A percentile compares a stretch with the other conserved stretches of the same genome.
Evolutionary conservation across 2,888 invertebrate genomes (phyloP).

Genomic region (Helicoverpa assulta): DNA sequence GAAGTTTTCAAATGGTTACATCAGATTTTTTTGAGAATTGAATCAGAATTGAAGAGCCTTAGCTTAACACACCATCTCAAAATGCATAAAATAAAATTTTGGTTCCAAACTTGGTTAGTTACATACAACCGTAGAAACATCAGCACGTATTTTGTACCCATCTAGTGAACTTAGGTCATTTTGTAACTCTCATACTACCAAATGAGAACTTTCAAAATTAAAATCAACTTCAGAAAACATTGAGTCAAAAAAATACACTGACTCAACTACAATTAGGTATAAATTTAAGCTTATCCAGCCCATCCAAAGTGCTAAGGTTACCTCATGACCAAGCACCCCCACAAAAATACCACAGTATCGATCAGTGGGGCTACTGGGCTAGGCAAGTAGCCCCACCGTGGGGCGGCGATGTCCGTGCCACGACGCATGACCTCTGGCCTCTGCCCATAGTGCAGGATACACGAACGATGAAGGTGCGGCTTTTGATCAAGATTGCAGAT

Average conservation of each 20-base stretch:
- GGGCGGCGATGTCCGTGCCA: constrained; percentile 88
- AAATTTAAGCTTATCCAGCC: neutral
- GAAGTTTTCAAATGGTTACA: neutral
- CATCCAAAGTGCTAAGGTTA: constrained; percentile 26
- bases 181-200: neutral
- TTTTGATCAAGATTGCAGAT: constrained; percentile 26
- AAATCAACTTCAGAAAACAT: too few relatives aligned
- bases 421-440: constrained; percentile 85
- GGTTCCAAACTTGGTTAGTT: too few relatives aligned
- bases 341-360: constrained; percentile 60
- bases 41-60: neutral
- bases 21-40: neutral
- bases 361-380: constrained; percentile 63
- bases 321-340: constrained; percentile 54
- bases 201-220: neutral
- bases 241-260: neutral
- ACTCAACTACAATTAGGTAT: neutral
- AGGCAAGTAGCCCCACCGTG: constrained; percentile 77
- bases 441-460: constrained; percentile 75
- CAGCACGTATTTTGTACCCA: too few relatives aligned
- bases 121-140: too few relatives aligned
- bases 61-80: too few relatives aligned
- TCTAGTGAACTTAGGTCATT: neutral
- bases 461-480: constrained; percentile 49
- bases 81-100: too few relatives aligned